These are phyloP conservation scores for Centrocercus urophasianus DNA, from an alignment of 2,113 vertebrate species.

Conservation along the genomic window DNA sequence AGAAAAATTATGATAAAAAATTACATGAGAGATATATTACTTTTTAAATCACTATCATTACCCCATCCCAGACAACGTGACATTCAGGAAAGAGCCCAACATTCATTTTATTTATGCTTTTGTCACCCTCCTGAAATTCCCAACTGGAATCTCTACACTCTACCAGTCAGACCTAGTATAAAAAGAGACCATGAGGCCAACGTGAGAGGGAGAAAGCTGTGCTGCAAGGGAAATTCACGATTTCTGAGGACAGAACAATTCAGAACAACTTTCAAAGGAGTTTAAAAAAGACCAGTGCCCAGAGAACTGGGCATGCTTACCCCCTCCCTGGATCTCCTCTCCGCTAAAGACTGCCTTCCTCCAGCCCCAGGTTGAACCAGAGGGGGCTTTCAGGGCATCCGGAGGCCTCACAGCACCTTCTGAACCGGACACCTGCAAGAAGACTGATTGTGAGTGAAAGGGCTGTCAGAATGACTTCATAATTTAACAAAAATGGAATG, in stretches of 20 bases:
- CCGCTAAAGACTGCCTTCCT: neutral
- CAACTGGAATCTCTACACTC: neutral
- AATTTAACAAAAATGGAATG: neutral
- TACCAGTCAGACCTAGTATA: neutral
- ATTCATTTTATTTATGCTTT: neutral
- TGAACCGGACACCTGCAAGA: neutral
- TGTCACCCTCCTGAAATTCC: neutral
- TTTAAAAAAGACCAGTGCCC: neutral
- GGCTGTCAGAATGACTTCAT: neutral
- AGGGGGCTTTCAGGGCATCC: neutral
- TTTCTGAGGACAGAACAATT: neutral
- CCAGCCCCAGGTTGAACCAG: neutral
- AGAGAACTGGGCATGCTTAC: neutral
- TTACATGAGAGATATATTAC: slow-evolving; percentile 42
- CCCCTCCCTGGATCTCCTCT: neutral
- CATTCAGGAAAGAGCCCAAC: neutral
- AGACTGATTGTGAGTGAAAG: neutral
- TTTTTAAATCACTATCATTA: slow-evolving; percentile 48
- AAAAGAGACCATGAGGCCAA: neutral
- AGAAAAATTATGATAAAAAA: slow-evolving; percentile 60
- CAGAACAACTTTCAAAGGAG: neutral
- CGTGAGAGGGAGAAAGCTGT: neutral
- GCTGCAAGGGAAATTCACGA: neutral
- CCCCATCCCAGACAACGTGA: neutral
- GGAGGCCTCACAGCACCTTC: neutral